Evolutionary conservation across 2,113 vertebrate species (phyloP), one percentile per base, ranked within the genome.

Genomic region (Leucosticte australis): DNA sequence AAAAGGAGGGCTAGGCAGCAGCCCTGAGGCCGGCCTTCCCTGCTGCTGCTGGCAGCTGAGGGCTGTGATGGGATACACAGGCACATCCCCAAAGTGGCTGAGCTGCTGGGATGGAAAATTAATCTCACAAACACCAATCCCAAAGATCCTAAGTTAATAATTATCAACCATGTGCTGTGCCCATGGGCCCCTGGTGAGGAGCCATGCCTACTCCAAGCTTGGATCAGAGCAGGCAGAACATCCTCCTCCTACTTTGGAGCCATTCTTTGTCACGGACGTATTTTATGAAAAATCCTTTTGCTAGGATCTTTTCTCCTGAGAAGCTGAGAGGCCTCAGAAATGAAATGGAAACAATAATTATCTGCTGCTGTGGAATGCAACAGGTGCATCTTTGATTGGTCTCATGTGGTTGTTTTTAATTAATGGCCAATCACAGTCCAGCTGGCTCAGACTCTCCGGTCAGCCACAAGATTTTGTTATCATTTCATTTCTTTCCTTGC

Each of bases 1-100:
- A 9, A 53, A 13, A 1, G n/a, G 41, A 35, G 19, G n/a, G 57
- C 2, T 1, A 2, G 1, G 21, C 2, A 3, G n/a, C 0, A 0
- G 22, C 35, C 63, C 52, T 8, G 31, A 41, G 64, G 11, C 4
- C 0, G 19, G 16, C 35, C 63, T 49, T 47, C 42, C 47, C 31
- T 44, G 44, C 44, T 71, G 35, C n/a, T 3, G 0, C 26, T 70
- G 68, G 44, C 31, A 33, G 33, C 22, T 11, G 23, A 30, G 62
- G 41, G 30, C 35, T 33, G 11, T 56, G 83, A 90, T 83, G 53
- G 69, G 26, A 81, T 90, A 71, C 73, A 46, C 80, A 84, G 75
- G 39, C 7, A 0, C 6, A 6, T 50, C 47, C 49, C 31, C 23
- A 53, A 13, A 37, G 87, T 1, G 30, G 5, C 50, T 68, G 39